Conservation (phyloP, 1,140 invertebrate genomes). For the Drosophila equinoxialis region DNA sequence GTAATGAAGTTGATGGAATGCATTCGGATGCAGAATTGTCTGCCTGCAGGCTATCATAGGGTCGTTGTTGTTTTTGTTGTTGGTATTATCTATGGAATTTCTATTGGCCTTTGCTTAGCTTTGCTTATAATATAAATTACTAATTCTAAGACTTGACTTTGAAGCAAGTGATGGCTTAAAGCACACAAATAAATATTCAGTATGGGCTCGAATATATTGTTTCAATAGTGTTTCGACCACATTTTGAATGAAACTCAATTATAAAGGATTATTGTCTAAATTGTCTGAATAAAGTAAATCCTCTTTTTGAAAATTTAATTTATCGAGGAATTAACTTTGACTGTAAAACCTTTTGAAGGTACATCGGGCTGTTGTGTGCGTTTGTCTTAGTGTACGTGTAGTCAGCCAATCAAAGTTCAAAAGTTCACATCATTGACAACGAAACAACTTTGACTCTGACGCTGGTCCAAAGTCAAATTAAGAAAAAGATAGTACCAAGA, state of each 20-base stretch:
- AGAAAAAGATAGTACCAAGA: constrained; percentile 65
- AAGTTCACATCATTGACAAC: constrained; percentile 75
- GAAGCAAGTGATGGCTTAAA: background rate
- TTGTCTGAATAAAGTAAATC: background rate
- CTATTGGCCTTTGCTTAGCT: background rate
- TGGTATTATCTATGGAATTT: constrained; percentile 5
- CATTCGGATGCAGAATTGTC: constrained; percentile 31
- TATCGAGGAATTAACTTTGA: background rate
- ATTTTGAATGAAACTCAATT: too few relatives aligned
- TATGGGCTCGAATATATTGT: too few relatives aligned
- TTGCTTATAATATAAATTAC: background rate
- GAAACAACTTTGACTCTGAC: constrained; percentile 54
- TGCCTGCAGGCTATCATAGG: constrained; percentile 29
- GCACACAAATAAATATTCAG: background rate
- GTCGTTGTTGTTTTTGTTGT: constrained; percentile 34
- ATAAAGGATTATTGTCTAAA: background rate
- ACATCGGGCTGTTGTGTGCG: constrained; percentile 2
- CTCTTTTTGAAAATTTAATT: background rate
- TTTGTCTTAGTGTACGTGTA: constrained; percentile 25
- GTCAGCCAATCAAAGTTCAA: constrained; percentile 73
- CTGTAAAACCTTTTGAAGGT: background rate
- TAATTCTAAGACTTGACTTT: background rate
- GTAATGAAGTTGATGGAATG: constrained; percentile 54
- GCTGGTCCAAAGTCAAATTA: constrained; percentile 66
- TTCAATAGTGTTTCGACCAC: too few relatives aligned